These are phyloP conservation scores for Thera obeliscata DNA, from an alignment of 2,888 invertebrate species.

Conservation along the genomic window DNA sequence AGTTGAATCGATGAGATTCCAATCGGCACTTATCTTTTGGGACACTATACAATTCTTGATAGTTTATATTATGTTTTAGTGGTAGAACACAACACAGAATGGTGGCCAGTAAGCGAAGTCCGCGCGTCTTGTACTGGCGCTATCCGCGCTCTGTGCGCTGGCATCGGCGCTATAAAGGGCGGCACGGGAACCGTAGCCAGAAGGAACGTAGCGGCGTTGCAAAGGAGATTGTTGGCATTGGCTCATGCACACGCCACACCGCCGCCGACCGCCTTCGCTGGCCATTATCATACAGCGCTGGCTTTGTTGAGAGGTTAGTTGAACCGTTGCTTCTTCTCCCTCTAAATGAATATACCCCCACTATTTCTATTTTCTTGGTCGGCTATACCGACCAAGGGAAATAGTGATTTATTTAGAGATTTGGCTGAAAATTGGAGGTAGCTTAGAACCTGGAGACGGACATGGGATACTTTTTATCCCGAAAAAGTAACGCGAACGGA, in stretches of 20 bases:
- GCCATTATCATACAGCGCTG: slow-evolving; percentile 70
- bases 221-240: slow-evolving; percentile 67
- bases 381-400: no score
- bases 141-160: slow-evolving; percentile 67
- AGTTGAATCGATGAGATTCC: no score
- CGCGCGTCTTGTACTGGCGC: slow-evolving; percentile 67
- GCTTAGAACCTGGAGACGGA: no score
- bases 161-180: slow-evolving; percentile 47
- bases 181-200: slow-evolving; percentile 57
- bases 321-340: background rate
- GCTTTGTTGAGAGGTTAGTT: slow-evolving; percentile 69
- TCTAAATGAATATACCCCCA: no score
- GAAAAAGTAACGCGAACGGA: no score
- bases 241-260: slow-evolving; percentile 68
- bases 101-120: slow-evolving; percentile 78
- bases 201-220: slow-evolving; percentile 73
- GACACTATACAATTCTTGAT: no score
- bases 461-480: no score
- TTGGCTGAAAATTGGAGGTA: no score
- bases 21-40: no score
- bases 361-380: no score
- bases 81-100: slow-evolving; percentile 64
- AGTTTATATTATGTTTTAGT: slow-evolving; percentile 34
- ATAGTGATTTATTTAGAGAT: no score
- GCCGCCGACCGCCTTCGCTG: slow-evolving; percentile 70